Base-by-base conservation (phyloP, 2,888 invertebrate species). In the Phalangium opilio region DNA sequence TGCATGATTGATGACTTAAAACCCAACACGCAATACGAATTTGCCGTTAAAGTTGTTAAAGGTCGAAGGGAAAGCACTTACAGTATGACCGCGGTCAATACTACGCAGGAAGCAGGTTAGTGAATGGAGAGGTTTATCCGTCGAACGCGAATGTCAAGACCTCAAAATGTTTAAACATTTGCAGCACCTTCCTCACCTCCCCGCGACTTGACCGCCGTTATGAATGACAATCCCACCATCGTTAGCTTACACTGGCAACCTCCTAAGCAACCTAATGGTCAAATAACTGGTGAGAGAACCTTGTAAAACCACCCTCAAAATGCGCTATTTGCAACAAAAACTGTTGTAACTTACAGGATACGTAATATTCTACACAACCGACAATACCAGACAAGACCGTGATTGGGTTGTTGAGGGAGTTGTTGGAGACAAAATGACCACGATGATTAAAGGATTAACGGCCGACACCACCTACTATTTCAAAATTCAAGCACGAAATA, bases 1-100 rank as follows among this genome's bases (percentile, higher is more conserved):
- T 83, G 81, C 55, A 84, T 91, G 83, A 76, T 90, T 47, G 80
- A 81, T 59, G 87, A 89, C 58, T 72, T 90, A 43, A 76, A 78
- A 49, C 83, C 90, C 0, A 81, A 83, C 65, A 93, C 93, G 0
- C 77, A 78, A 50, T 93, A 93, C 63, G 91, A 91, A 64, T 95
- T 95, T 68, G 79, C 83, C 5, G 93, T 95, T 0, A 90, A 86
- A 67, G 79, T 69, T 44, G 61, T 61, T 34, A 66, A 71, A 76
- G 83, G 80, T 11, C 74, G 79, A 1, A 75, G 87, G 27, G 83
- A 84, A 64, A 86, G 86, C 5, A 78, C 83, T 4, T 96, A 93
- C 91, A 93, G 93, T 57, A 86, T 98, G 86, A 78, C 90, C 2
- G 91, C 86, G 18, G 70, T 79, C 47, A 95, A 95, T 70, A 80